Percentiles rank a stretch among this genome's conserved stretches.
phyloP scores from a whole-genome alignment of 2,113 vertebrate genomes.

The Scartelaos histophorus region DNA sequence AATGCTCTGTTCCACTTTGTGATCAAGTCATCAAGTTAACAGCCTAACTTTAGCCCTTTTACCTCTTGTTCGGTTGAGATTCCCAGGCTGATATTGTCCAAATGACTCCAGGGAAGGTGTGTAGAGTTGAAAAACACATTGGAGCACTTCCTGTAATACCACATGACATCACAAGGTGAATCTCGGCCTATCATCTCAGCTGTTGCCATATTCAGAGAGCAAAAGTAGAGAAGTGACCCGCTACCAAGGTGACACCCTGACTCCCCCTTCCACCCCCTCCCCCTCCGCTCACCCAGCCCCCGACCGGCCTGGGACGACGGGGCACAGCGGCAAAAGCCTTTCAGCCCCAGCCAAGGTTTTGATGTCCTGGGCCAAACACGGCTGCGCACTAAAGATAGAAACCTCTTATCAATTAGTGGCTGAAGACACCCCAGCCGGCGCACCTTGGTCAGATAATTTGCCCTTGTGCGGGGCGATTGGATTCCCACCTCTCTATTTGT shows the following conservation, averaged over 20 bases:
- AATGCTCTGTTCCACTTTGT: no score
- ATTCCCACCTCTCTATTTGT: constrained; percentile 68
- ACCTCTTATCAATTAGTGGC: constrained; percentile 78
- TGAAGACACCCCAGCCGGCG: constrained; percentile 69
- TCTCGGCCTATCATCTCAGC: constrained; percentile 24
- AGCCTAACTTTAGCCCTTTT: no score
- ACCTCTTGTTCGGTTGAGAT: no score
- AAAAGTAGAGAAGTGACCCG: constrained; percentile 62
- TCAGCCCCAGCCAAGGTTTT: constrained; percentile 75
- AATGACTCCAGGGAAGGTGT: no score
- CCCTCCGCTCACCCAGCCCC: constrained; percentile 43
- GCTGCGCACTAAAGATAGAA: constrained; percentile 77
- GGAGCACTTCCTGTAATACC: no score
- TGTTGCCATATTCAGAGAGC: constrained; percentile 32
- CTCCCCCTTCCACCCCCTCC: constrained; percentile 31
- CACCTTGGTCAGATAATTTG: constrained; percentile 76
- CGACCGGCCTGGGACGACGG: constrained; percentile 50
- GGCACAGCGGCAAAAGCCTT: constrained; percentile 59
- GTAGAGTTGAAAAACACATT: no score
- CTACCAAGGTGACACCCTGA: constrained; percentile 72
- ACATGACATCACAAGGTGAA: no score
- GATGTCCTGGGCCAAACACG: constrained; percentile 71
- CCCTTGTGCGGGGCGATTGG: constrained; percentile 69
- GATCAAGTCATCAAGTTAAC: no score
- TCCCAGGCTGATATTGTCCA: no score